Conservation (phyloP, 1,140 invertebrate species). For the Nilaparvata lugens region DNA sequence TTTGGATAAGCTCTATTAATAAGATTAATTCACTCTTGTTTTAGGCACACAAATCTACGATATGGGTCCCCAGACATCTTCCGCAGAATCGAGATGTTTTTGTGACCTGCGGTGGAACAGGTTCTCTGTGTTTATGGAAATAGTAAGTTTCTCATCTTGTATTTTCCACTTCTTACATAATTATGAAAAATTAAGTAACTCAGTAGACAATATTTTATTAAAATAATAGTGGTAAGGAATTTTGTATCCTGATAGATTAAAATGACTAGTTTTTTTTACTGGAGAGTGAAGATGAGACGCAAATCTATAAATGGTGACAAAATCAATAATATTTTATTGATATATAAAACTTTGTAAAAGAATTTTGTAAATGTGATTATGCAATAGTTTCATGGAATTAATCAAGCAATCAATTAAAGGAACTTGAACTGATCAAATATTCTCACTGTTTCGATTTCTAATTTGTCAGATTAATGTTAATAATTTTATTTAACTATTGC, state of each 20-base stretch:
- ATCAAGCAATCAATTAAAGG: too few species aligned
- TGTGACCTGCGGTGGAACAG: constrained; percentile 79
- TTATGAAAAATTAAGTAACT: neutral
- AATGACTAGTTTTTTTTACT: neutral
- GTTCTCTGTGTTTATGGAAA: constrained; percentile 84
- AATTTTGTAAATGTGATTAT: too few species aligned
- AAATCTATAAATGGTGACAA: neutral
- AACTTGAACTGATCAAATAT: too few species aligned
- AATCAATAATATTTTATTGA: neutral
- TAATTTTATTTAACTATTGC: too few species aligned
- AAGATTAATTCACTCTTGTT: constrained; percentile 23
- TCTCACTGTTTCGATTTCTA: too few species aligned
- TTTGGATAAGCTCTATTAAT: constrained; percentile 9
- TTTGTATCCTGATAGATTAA: neutral
- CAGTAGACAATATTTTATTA: neutral
- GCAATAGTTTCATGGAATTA: too few species aligned
- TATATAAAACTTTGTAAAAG: neutral
- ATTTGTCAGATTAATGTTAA: too few species aligned
- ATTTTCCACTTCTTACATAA: constrained; percentile 6
- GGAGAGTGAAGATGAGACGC: neutral
- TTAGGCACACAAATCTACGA: constrained; percentile 66
- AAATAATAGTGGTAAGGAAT: neutral
- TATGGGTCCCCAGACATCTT: constrained; percentile 80
- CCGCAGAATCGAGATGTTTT: constrained; percentile 95
- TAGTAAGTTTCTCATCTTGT: constrained; percentile 53